phyloP scores from a whole-genome alignment of 2,888 invertebrate genomes.

The Odontomyia ornata region DNA sequence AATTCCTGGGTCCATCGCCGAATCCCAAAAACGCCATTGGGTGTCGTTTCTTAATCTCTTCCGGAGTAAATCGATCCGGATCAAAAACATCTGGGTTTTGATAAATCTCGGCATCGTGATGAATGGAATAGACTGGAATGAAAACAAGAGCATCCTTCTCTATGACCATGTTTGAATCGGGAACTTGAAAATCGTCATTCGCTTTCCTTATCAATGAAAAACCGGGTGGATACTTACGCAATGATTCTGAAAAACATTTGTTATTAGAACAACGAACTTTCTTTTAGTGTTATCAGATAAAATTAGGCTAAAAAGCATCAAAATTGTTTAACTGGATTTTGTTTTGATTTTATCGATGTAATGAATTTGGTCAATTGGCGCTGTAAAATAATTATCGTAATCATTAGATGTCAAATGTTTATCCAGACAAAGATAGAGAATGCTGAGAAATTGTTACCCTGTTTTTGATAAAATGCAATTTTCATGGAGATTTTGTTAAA shows the following conservation, averaged over 20 bases:
- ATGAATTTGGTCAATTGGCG: too few relatives aligned
- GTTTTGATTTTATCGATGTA: too few relatives aligned
- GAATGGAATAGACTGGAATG: slow-evolving; percentile 61
- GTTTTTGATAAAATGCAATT: too few relatives aligned
- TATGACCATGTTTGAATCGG: slow-evolving; percentile 55
- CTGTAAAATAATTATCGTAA: too few relatives aligned
- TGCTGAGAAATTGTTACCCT: too few relatives aligned
- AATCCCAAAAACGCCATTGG: slow-evolving; percentile 60
- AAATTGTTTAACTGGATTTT: too few relatives aligned
- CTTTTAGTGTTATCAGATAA: too few relatives aligned
- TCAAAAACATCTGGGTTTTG: slow-evolving; percentile 63
- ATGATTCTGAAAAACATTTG: slow-evolving; percentile 63
- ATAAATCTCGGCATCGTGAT: slow-evolving; percentile 63
- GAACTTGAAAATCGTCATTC: slow-evolving; percentile 57
- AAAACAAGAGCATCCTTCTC: slow-evolving; percentile 58
- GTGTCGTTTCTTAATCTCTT: slow-evolving; percentile 55
- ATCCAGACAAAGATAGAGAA: too few relatives aligned
- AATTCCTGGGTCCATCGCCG: slow-evolving; percentile 59
- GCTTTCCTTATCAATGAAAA: slow-evolving; percentile 58
- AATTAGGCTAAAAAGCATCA: too few relatives aligned
- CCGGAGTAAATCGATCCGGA: slow-evolving; percentile 63
- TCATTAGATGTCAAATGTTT: too few relatives aligned
- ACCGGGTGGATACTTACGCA: slow-evolving; percentile 64
- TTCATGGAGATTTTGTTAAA: too few relatives aligned
- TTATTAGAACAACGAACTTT: too few relatives aligned